Evolutionary conservation across 2,888 invertebrate species (phyloP).

Genomic region (Tromatobia lineatoria): DNA sequence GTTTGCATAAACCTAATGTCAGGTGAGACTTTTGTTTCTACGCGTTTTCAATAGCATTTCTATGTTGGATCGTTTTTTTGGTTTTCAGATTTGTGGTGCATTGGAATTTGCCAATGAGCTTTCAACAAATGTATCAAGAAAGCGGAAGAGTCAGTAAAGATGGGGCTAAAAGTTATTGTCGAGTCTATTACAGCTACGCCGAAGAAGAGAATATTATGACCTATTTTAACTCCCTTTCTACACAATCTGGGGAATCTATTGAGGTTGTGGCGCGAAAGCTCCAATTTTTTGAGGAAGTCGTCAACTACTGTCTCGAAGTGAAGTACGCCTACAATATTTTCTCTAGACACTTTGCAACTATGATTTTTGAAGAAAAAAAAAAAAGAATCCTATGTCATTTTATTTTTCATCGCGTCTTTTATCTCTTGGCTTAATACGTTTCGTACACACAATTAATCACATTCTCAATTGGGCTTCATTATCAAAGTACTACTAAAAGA

Average conservation of each 20-base stretch:
- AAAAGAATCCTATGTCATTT: neutral
- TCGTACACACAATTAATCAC: neutral
- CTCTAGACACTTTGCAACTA: neutral
- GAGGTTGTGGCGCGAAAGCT: slow-evolving; percentile 15
- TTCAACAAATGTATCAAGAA: slow-evolving; percentile 47
- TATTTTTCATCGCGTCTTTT: neutral
- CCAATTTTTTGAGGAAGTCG: slow-evolving; percentile 32
- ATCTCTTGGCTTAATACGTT: neutral
- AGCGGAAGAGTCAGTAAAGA: slow-evolving; percentile 3
- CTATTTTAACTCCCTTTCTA: slow-evolving; percentile 29
- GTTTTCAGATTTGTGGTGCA: slow-evolving; percentile 46
- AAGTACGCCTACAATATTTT: slow-evolving; percentile 28
- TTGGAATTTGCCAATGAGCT: slow-evolving; percentile 52
- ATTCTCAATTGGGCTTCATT: no score
- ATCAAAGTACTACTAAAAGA: no score
- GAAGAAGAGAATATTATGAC: slow-evolving; percentile 39
- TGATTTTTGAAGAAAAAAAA: neutral
- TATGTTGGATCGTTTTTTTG: neutral
- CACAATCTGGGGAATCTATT: neutral
- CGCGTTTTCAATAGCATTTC: no score
- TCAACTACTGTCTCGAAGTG: slow-evolving; percentile 46
- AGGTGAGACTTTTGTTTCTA: slow-evolving; percentile 21
- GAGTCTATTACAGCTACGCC: slow-evolving; percentile 51
- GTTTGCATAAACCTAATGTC: slow-evolving; percentile 43
- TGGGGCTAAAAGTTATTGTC: neutral